phyloP scores from a whole-genome alignment of 2,113 vertebrate genomes.

The Etheostoma spectabile region DNA sequence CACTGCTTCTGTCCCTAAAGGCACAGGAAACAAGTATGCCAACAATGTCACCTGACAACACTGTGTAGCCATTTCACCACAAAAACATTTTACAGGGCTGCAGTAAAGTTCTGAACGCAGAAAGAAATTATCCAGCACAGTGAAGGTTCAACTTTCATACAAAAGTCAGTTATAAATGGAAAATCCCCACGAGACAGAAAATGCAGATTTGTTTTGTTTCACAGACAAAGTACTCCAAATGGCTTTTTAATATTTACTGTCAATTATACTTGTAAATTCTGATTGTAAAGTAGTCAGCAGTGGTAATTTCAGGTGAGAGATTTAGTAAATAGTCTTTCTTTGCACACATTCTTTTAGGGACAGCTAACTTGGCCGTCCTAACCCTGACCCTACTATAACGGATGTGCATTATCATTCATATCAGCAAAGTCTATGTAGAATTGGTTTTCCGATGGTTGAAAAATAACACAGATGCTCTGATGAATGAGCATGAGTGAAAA shows the following conservation, averaged over 20 bases:
- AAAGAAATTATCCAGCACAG: neutral
- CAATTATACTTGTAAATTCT: neutral
- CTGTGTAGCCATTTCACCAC: conserved; percentile 48
- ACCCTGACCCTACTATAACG: neutral
- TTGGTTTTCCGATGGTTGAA: conserved; percentile 3
- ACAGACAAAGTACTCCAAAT: neutral
- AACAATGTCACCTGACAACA: conserved; percentile 85
- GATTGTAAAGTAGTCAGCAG: neutral
- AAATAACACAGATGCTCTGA: neutral
- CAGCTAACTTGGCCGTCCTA: neutral
- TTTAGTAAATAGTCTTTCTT: neutral
- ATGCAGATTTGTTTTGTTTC: neutral
- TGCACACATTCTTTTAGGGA: neutral
- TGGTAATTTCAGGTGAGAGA: neutral
- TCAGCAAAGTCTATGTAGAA: neutral
- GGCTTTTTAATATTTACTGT: neutral
- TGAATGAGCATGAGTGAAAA: neutral
- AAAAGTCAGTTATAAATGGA: neutral
- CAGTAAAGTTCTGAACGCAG: neutral
- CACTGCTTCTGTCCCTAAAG: conserved; percentile 79
- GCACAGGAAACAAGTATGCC: conserved; percentile 84
- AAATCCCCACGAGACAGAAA: conserved; percentile 2
- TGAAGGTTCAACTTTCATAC: neutral
- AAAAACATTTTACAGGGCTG: conserved; percentile 44
- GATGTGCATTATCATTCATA: neutral